Evolutionary conservation across 2,797 vertebrate species (phyloP), one percentile per base, ranked within the genome.

Genomic region (Cynodonichthys magdalenae): DNA sequence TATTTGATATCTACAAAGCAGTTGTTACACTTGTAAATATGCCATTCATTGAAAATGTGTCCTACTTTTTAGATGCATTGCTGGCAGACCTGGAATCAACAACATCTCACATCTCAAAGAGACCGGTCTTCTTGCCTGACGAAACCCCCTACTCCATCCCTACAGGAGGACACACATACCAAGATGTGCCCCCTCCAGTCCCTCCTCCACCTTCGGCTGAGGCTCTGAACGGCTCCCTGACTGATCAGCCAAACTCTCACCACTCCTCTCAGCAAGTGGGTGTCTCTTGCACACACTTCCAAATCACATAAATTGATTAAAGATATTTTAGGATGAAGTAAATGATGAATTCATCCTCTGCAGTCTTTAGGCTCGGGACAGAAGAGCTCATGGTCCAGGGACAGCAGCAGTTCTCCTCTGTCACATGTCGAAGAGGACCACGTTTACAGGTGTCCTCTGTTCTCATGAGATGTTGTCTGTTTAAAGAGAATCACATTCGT

Each of bases 41-140:
- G 31, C 41, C 42, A 1, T 29, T 17, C 24, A 49, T 53, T 28
- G 10, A 0, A 6, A 51, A 50, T 5, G 2, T 31, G 6, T 73
- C n/a, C 3, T 36, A 18, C 61, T n/a, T 68, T 78, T 59, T 87
- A 99, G 97, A 99, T 29, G 96, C 97, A 0, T 91, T 99, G 73
- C 87, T 99, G 78, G 97, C 97, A 2, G 97, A 99, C 89, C 90
- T 99, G 88, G 97, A 98, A 87, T 99, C 97, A 0, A 98, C 97
- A 58, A 98, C 97, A 12, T 98, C 96, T 0, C 96, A 98, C 73
- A 99, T 99, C 87, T 96, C 97, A 82, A 99, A 97, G 69, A 86
- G 95, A 6, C 96, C 97, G 0, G 95, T 96, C 42, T 98, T 98
- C 79, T 74, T 98, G 59, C 69, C 95, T 0, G 96, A 98, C 2